Evolutionary conservation across 2,797 vertebrate species (phyloP).

Genomic region (Onychomys arenicola): DNA sequence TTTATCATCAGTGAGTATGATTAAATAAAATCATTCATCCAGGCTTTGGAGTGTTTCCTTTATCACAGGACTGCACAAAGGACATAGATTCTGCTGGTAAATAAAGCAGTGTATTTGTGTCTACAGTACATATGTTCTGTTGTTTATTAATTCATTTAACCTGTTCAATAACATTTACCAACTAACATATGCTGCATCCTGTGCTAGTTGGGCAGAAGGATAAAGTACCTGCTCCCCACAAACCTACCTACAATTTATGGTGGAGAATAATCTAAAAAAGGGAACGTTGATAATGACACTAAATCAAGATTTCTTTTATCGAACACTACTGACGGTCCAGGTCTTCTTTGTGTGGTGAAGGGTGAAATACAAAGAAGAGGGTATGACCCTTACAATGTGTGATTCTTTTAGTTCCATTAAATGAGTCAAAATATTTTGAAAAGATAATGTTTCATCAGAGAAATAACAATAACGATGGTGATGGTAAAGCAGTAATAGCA

Average conservation of each 20-base stretch:
- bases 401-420: background rate
- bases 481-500: background rate
- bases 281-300: background rate
- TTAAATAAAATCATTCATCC: background rate
- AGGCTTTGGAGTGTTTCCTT: background rate
- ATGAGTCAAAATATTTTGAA: conserved; percentile 57
- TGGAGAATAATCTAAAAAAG: background rate
- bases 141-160: background rate
- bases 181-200: background rate
- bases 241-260: background rate
- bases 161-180: background rate
- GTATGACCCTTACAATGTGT: background rate
- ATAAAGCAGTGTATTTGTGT: background rate
- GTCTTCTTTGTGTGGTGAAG: background rate
- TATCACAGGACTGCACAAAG: background rate
- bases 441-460: background rate
- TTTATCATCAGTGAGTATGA: background rate
- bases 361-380: background rate
- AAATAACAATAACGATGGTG: background rate
- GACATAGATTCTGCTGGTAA: background rate
- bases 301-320: background rate
- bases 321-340: background rate
- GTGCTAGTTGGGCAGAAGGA: background rate
- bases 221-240: background rate
- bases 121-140: background rate